phyloP scores from a whole-genome alignment of 1,140 invertebrate genomes.

The Bilobella aurantiaca region DNA sequence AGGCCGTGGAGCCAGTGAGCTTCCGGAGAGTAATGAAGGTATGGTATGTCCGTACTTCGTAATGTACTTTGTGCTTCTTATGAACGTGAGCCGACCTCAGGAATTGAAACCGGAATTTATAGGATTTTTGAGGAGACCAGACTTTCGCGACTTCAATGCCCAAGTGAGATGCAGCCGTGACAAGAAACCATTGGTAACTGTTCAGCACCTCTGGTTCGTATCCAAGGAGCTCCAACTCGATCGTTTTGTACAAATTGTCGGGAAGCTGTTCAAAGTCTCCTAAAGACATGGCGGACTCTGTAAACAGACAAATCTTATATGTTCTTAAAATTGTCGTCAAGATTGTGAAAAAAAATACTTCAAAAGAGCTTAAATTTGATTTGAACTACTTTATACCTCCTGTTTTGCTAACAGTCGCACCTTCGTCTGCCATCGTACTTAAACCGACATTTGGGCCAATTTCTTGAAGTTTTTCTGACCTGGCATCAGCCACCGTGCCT shows the following conservation, averaged over 20 bases:
- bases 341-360: no score
- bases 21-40: constrained; percentile 68
- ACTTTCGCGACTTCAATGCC: constrained; percentile 60
- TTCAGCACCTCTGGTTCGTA: constrained; percentile 75
- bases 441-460: no score
- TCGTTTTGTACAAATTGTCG: constrained; percentile 68
- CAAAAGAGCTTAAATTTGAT: no score
- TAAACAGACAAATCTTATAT: no score
- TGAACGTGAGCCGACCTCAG: constrained; percentile 80
- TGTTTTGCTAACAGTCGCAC: no score
- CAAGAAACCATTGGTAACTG: constrained; percentile 78
- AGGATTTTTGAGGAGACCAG: constrained; percentile 58
- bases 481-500: no score
- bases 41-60: constrained; percentile 90
- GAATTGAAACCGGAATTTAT: constrained; percentile 64
- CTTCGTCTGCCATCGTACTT: no score
- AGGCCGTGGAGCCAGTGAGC: constrained; percentile 87
- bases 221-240: constrained; percentile 77
- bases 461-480: no score
- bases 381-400: no score
- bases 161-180: constrained; percentile 64
- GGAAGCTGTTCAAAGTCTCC: no score
- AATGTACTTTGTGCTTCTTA: constrained; percentile 91
- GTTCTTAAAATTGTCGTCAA: no score
- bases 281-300: no score